phyloP scores from a whole-genome alignment of 1,140 invertebrate species.

The Lasaia peninsularis region DNA sequence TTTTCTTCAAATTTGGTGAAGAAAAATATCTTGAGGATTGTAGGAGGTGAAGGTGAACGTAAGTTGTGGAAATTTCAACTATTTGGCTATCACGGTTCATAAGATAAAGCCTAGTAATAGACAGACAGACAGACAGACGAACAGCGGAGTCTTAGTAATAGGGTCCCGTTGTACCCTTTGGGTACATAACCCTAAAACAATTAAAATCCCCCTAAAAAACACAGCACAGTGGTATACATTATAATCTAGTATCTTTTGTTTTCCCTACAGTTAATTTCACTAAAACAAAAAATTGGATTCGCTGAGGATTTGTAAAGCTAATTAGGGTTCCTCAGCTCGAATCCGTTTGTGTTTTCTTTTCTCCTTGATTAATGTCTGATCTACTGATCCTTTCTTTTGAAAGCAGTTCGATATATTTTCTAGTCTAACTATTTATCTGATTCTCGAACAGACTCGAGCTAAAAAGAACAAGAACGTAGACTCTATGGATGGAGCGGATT shows the following conservation, averaged over 20 bases:
- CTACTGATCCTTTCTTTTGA: conserved; percentile 16
- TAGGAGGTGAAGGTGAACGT: no score
- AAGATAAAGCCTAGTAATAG: no score
- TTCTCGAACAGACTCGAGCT: neutral
- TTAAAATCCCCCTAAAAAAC: no score
- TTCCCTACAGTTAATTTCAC: neutral
- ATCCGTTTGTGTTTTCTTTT: conserved; percentile 12
- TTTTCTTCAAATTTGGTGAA: no score
- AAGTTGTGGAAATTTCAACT: no score
- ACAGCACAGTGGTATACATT: neutral
- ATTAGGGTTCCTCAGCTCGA: conserved; percentile 25
- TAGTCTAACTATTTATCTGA: conserved; percentile 7
- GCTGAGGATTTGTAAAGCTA: conserved; percentile 26
- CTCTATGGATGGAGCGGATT: neutral
- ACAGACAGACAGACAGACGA: no score
- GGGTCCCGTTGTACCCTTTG: no score
- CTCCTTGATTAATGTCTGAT: conserved; percentile 22
- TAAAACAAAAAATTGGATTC: neutral
- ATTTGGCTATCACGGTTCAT: no score
- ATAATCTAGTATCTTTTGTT: neutral
- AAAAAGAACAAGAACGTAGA: neutral
- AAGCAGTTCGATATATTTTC: conserved; percentile 13
- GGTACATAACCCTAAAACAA: no score
- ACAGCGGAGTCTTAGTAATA: no score
- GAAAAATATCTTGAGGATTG: no score